phyloP scores from a whole-genome alignment of 1,140 invertebrate species.

The Augochlora pura region DNA sequence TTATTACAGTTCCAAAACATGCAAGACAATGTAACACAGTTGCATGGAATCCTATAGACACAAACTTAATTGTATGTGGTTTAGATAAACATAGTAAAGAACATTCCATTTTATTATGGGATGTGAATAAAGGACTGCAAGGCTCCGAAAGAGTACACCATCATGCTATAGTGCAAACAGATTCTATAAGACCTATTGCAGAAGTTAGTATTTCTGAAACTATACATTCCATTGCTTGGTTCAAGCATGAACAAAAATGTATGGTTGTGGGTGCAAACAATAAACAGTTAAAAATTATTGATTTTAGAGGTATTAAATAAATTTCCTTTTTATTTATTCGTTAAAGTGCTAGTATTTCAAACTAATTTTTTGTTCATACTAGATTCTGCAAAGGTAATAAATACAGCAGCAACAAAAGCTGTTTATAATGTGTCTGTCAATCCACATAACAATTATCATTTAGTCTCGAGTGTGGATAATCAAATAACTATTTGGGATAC shows the following conservation, averaged over 20 bases:
- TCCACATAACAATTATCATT: slow-evolving; percentile 86
- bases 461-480: slow-evolving; percentile 92
- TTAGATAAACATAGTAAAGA: slow-evolving; percentile 93
- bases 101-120: slow-evolving; percentile 90
- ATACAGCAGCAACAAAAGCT: slow-evolving; percentile 89
- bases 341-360: not conserved
- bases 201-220: slow-evolving; percentile 90
- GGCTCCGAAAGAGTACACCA: slow-evolving; percentile 74
- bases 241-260: slow-evolving; percentile 86
- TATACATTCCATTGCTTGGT: slow-evolving; percentile 92
- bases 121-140: slow-evolving; percentile 83
- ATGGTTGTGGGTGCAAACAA: slow-evolving; percentile 93
- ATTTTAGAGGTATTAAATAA: slow-evolving; percentile 89
- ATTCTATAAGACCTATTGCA: slow-evolving; percentile 81
- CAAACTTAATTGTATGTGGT: slow-evolving; percentile 90
- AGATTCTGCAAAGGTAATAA: slow-evolving; percentile 88
- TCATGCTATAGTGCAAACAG: slow-evolving; percentile 68
- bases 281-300: slow-evolving; percentile 94
- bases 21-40: slow-evolving; percentile 92
- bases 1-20: slow-evolving; percentile 86
- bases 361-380: slow-evolving; percentile 51
- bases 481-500: slow-evolving; percentile 93
- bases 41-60: slow-evolving; percentile 93
- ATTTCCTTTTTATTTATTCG: no score
- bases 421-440: slow-evolving; percentile 91